Evolutionary conservation across 2,797 vertebrate species (phyloP).

Genomic region (Melanotaenia trifasciata): DNA sequence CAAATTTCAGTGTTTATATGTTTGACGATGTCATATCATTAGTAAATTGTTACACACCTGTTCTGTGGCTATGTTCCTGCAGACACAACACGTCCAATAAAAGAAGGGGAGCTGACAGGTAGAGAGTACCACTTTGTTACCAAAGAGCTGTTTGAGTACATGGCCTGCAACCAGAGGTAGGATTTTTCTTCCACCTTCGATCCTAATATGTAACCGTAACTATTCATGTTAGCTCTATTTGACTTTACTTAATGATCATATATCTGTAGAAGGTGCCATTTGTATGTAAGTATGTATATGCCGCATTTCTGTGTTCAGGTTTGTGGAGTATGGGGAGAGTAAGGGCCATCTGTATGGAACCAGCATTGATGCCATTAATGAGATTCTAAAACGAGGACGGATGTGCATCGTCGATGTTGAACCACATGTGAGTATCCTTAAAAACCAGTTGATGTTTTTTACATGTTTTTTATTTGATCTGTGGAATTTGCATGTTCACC

Average conservation of each 20-base stretch:
- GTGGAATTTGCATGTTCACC: too few relatives aligned
- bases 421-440: slow-evolving; percentile 84
- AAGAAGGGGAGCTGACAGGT: slow-evolving; percentile 87
- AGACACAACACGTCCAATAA: slow-evolving; percentile 92
- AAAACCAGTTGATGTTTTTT: neutral
- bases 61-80: slow-evolving; percentile 5
- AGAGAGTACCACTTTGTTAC: slow-evolving; percentile 93
- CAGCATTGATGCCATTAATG: slow-evolving; percentile 85
- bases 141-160: slow-evolving; percentile 91
- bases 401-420: slow-evolving; percentile 91
- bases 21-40: neutral
- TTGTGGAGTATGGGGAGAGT: slow-evolving; percentile 90
- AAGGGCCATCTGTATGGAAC: slow-evolving; percentile 90
- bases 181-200: neutral
- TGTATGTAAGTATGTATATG: neutral
- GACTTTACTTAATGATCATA: neutral
- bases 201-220: neutral
- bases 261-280: neutral
- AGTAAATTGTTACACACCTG: neutral
- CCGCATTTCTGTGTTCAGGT: slow-evolving; percentile 74
- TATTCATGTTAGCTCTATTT: neutral
- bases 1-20: neutral
- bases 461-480: too few relatives aligned
- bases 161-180: slow-evolving; percentile 91
- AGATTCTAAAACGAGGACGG: slow-evolving; percentile 86